Evolutionary conservation across 2,888 invertebrate genomes (phyloP), one percentile per base, ranked within the genome.

Genomic region (Pyrrhosoma nymphula): DNA sequence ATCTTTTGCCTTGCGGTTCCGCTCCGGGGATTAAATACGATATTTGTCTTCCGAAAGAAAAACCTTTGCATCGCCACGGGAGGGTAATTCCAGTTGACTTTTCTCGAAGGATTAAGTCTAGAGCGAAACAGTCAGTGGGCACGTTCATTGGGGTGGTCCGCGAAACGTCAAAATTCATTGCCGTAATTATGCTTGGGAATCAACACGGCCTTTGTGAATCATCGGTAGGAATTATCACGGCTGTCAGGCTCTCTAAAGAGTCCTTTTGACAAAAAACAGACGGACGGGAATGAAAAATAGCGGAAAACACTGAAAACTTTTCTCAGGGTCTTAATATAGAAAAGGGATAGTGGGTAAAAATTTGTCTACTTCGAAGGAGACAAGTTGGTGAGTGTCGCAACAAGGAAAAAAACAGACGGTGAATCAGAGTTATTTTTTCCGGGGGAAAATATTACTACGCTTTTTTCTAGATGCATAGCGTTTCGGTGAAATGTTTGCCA

Each of bases 1-100:
- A 35, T 82, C 30, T n/a, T n/a, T 30, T 12, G 82, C 35, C 30
- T 35, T 16, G 30, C 82, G 82, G 82, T 82, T 82, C 26, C 69
- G 30, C 82, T 82, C 35, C 16, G 35, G 82, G 35, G 82, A 82
- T 82, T 82, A 82, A 30, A 35, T n/a, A 18, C 82, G 16, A 35
- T 35, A 82, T 82, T 82, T 82, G 82, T 82, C 82, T 82, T 35
- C 82, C 30, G 69, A 82, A 47, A 82, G 35, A 35, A 82, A 60
- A 30, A 82, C 82, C 82, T 35, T 35, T 18, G 35, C 82, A 26
- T 3, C 35, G 82, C 82, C 82, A 82, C 18, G 82, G 82, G 18
- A 16, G 82, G 35, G 35, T 35, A 82, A 82, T 35, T 82, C 16
- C 30, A 82, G 82, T 14, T 18, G 18, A 82, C n/a, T 35, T 82